These are phyloP conservation scores for Brachyrhaphis roseni DNA, from an alignment of 2,797 vertebrate species.

Conservation along the genomic window DNA sequence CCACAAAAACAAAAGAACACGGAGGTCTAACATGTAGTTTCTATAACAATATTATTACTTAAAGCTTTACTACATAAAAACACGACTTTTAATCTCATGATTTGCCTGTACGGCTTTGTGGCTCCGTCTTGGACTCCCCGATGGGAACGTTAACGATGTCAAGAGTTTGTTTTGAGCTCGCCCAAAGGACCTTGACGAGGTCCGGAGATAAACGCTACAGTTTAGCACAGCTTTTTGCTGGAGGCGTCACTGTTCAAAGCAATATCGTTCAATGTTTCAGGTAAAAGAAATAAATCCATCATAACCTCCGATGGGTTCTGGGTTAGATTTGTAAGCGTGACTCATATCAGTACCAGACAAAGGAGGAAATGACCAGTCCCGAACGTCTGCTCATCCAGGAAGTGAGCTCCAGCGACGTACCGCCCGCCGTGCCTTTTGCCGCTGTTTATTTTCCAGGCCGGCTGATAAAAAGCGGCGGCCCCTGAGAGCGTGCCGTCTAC, in stretches of 20 bases:
- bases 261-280: neutral
- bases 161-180: neutral
- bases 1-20: slow-evolving; percentile 1
- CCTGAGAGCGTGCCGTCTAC: slow-evolving; percentile 62
- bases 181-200: neutral
- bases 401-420: slow-evolving; percentile 64
- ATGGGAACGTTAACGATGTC: neutral
- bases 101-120: neutral
- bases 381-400: slow-evolving; percentile 57
- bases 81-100: neutral
- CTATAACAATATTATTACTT: neutral
- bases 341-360: slow-evolving; percentile 32
- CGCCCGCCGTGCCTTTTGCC: slow-evolving; percentile 49
- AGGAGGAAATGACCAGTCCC: slow-evolving; percentile 54
- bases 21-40: neutral
- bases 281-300: neutral
- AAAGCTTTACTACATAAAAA: neutral
- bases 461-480: slow-evolving; percentile 66
- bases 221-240: neutral
- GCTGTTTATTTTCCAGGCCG: slow-evolving; percentile 51
- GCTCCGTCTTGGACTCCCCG: neutral
- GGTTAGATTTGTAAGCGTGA: slow-evolving; percentile 13
- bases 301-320: slow-evolving; percentile 4
- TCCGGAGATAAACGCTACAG: neutral
- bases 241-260: neutral